Evolutionary conservation across 2,113 vertebrate species (phyloP), one percentile per base, ranked within the genome.

Genomic region (Rhea americana): DNA sequence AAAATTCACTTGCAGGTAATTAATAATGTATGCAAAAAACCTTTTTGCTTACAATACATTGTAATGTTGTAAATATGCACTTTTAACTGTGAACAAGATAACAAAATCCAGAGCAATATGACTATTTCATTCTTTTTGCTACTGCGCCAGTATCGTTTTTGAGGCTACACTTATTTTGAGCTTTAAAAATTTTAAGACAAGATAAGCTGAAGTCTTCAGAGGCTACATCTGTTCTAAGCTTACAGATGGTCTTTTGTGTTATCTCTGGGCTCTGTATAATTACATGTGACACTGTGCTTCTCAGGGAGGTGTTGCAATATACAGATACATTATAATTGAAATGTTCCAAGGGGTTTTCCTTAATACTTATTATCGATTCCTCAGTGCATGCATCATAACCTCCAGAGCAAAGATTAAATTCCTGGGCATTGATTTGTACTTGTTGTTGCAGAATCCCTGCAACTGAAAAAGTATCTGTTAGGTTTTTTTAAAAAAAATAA

Each of bases 231-330:
- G 95, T 94, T 97, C 61, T 87, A 84, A 90, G 92, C 83, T 95
- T 95, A 92, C 93, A 97, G 93, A 97, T 97, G 96, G 94, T 94
- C 95, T 98, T 97, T 97, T 97, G 95, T 97, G 83, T 94, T 96
- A 86, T 96, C 72, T 96, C 67, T 13, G 58, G 83, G 39, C 56
- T 58, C 85, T 96, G 90, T 96, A 91, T 96, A 97, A 97, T 97
- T 97, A 91, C 18, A 26, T 73, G 85, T 93, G 93, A 95, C 88
- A 93, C 63, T 92, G 56, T 87, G 93, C 81, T 97, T 95, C 95
- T 93, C 88, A 89, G 91, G 79, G 87, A 96, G 82, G 82, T 96
- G 79, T 90, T 95, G 92, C 88, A 94, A 75, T 59, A 61, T 87
- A 89, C 83, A 93, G 56, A 97, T 94, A 95, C 56, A 81, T 97